Evolutionary conservation across 2,113 vertebrate genomes (phyloP).

Genomic region (Tichodroma muraria): DNA sequence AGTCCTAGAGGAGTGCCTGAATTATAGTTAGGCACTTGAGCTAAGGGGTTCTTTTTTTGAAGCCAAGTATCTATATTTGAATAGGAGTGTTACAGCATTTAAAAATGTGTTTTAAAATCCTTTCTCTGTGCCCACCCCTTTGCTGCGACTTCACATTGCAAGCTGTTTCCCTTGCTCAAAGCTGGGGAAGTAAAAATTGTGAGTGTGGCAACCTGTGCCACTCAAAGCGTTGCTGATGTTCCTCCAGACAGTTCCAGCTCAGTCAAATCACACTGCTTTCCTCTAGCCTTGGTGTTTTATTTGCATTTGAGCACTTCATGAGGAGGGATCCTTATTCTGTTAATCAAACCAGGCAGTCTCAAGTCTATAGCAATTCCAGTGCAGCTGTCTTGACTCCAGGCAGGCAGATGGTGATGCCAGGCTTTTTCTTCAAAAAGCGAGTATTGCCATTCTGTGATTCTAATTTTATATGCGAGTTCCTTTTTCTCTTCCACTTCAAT

Average conservation of each 20-base stretch:
- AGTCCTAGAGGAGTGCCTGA: background rate
- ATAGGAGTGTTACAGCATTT: background rate
- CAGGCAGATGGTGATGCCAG: background rate
- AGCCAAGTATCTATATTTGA: background rate
- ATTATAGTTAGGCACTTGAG: background rate
- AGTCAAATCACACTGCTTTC: background rate
- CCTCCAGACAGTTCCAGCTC: background rate
- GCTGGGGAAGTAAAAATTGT: background rate
- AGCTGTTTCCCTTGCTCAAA: background rate
- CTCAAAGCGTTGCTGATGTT: fast-evolving
- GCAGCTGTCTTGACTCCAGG: background rate
- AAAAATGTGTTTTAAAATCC: background rate
- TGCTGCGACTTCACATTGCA: background rate
- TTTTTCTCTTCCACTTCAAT: background rate
- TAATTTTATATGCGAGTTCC: background rate
- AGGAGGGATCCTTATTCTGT: background rate
- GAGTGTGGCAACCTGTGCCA: background rate
- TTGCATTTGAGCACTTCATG: background rate
- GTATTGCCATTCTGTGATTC: background rate
- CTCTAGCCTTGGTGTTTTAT: background rate
- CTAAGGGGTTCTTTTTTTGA: background rate
- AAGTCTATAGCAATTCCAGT: background rate
- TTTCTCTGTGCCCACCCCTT: background rate
- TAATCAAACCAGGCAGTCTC: background rate
- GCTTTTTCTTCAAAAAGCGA: background rate